Conservation (phyloP, 2,888 invertebrate species). For the Buathra laborator region DNA sequence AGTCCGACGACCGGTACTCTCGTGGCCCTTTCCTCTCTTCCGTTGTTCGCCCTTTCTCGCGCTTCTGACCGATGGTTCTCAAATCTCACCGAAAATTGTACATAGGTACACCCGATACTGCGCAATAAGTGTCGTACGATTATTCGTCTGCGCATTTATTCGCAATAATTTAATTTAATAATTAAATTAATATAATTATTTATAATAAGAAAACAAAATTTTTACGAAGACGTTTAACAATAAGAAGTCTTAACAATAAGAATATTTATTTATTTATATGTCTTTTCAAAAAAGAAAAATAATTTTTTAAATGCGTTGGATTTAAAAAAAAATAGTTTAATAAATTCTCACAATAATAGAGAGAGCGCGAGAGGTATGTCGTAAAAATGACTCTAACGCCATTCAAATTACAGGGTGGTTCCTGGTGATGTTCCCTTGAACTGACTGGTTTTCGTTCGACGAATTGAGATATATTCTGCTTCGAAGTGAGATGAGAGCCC, state of each 20-base stretch:
- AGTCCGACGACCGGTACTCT: slow-evolving; percentile 29
- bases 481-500: slow-evolving; percentile 60
- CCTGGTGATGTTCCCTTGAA: not conserved
- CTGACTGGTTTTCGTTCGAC: slow-evolving; percentile 44
- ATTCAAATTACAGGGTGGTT: slow-evolving; percentile 61
- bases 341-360: not conserved
- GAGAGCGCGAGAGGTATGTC: slow-evolving; percentile 40
- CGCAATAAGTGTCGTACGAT: slow-evolving; percentile 23
- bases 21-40: slow-evolving; percentile 32
- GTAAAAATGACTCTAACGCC: slow-evolving; percentile 53
- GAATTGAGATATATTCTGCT: slow-evolving; percentile 65
- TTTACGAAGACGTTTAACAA: no score
- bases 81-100: slow-evolving; percentile 50
- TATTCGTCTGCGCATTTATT: slow-evolving; percentile 5
- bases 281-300: not conserved
- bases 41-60: slow-evolving; percentile 28
- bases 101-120: slow-evolving; percentile 10
- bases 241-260: no score
- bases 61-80: slow-evolving; percentile 45
- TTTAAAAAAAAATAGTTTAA: not conserved
- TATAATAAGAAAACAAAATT: no score
- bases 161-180: no score
- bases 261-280: not conserved
- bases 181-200: no score
- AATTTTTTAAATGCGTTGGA: not conserved